These are phyloP conservation scores for Acleris emargana DNA, from an alignment of 2,888 invertebrate species.

Conservation along the genomic window DNA sequence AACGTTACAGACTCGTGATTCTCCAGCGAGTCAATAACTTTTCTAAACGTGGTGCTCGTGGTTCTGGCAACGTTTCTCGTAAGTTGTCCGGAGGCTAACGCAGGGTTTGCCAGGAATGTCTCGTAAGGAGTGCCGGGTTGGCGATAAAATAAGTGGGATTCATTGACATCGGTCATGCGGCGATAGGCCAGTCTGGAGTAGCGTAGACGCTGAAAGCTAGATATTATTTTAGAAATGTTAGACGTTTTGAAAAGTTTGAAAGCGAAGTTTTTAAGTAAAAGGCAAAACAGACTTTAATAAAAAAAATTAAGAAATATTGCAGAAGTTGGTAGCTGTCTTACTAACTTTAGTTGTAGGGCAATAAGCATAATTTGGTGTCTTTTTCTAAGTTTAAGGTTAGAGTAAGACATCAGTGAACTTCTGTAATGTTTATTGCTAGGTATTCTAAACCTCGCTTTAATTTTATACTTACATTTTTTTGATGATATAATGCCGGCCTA, in stretches of 20 bases:
- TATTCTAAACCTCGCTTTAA: too few relatives aligned
- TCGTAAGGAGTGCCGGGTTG: constrained; percentile 48
- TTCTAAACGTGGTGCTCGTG: constrained; percentile 48
- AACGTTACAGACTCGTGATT: constrained; percentile 43
- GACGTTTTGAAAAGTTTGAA: background rate
- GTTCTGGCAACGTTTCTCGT: constrained; percentile 51
- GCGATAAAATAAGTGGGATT: constrained; percentile 70
- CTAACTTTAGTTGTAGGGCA: too few relatives aligned
- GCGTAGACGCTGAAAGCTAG: constrained; percentile 44
- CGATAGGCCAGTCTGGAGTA: constrained; percentile 66
- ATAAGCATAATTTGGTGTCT: too few relatives aligned
- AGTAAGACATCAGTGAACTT: too few relatives aligned
- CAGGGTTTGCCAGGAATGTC: constrained; percentile 49
- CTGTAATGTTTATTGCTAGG: too few relatives aligned
- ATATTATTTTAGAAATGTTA: constrained; percentile 44
- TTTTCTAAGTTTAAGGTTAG: too few relatives aligned
- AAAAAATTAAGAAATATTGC: too few relatives aligned
- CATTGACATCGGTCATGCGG: constrained; percentile 72
- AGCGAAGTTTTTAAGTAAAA: background rate
- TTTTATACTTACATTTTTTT: too few relatives aligned
- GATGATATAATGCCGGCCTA: too few relatives aligned
- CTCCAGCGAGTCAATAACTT: constrained; percentile 45
- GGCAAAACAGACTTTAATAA: too few relatives aligned
- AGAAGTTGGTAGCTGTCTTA: too few relatives aligned
- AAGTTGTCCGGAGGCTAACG: constrained; percentile 44